phyloP scores from a whole-genome alignment of 1,140 invertebrate genomes.

The Drosophila serrata region DNA sequence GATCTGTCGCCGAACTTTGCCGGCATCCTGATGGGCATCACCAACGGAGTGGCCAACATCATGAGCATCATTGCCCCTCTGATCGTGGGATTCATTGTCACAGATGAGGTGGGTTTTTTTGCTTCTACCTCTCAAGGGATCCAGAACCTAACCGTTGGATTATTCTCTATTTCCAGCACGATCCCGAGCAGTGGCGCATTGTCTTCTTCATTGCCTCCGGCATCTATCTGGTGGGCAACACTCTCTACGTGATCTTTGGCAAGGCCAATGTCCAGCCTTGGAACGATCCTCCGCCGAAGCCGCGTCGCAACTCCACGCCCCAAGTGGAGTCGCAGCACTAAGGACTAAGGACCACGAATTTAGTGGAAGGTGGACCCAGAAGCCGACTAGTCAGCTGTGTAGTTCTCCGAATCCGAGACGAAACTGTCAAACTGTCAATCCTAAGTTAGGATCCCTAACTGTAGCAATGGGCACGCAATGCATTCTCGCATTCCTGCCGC shows the following conservation, averaged over 20 bases:
- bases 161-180: slow-evolving; percentile 79
- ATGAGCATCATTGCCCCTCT: slow-evolving; percentile 91
- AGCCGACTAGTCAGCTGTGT: slow-evolving; percentile 69
- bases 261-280: slow-evolving; percentile 88
- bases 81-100: slow-evolving; percentile 88
- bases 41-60: slow-evolving; percentile 91
- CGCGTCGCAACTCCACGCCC: slow-evolving; percentile 59
- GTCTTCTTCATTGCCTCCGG: slow-evolving; percentile 91
- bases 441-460: slow-evolving; percentile 18
- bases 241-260: slow-evolving; percentile 90
- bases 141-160: neutral
- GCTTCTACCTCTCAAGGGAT: neutral
- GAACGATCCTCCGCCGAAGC: slow-evolving; percentile 87
- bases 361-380: slow-evolving; percentile 19
- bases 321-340: slow-evolving; percentile 75
- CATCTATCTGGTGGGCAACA: slow-evolving; percentile 89
- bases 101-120: slow-evolving; percentile 87
- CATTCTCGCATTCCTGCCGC: slow-evolving; percentile 48
- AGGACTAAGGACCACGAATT: slow-evolving; percentile 9
- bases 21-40: slow-evolving; percentile 90
- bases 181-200: slow-evolving; percentile 89
- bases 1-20: slow-evolving; percentile 92
- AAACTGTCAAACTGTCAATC: slow-evolving; percentile 21
- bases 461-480: slow-evolving; percentile 29
- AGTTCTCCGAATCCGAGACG: slow-evolving; percentile 26